Conservation (phyloP, 2,113 vertebrate species). For the Psophia crepitans region DNA sequence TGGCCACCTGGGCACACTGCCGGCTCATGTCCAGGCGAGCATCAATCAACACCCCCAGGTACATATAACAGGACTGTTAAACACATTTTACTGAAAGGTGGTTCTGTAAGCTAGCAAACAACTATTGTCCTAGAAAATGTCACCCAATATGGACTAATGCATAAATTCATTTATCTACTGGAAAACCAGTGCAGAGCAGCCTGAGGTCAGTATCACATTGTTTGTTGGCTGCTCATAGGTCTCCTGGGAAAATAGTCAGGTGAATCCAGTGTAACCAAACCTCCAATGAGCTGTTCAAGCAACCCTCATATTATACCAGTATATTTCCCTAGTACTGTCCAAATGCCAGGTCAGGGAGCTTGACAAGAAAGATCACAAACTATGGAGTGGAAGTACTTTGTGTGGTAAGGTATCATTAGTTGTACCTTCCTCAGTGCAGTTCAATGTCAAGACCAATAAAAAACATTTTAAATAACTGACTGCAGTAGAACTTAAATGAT, state of each 20-base stretch:
- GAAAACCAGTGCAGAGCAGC: neutral
- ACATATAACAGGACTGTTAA: neutral
- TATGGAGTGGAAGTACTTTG: neutral
- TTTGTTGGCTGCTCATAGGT: neutral
- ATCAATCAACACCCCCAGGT: too few relatives aligned
- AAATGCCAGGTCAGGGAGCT: neutral
- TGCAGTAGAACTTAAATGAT: neutral
- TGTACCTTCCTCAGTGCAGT: neutral
- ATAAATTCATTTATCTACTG: neutral
- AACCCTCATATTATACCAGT: neutral
- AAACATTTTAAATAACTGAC: neutral
- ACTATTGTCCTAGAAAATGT: neutral
- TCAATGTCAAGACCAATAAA: neutral
- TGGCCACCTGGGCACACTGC: too few relatives aligned
- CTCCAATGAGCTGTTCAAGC: neutral
- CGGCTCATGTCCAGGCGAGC: too few relatives aligned
- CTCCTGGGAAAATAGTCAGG: neutral
- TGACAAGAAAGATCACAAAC: neutral
- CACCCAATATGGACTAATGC: too few relatives aligned
- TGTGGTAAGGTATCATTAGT: neutral
- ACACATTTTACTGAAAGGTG: neutral
- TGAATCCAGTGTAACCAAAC: neutral
- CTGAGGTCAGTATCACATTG: neutral
- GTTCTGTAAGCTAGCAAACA: neutral
- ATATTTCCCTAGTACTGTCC: neutral